These are phyloP conservation scores for Porphyrio hochstetteri DNA, from an alignment of 2,113 vertebrate species.

Conservation along the genomic window DNA sequence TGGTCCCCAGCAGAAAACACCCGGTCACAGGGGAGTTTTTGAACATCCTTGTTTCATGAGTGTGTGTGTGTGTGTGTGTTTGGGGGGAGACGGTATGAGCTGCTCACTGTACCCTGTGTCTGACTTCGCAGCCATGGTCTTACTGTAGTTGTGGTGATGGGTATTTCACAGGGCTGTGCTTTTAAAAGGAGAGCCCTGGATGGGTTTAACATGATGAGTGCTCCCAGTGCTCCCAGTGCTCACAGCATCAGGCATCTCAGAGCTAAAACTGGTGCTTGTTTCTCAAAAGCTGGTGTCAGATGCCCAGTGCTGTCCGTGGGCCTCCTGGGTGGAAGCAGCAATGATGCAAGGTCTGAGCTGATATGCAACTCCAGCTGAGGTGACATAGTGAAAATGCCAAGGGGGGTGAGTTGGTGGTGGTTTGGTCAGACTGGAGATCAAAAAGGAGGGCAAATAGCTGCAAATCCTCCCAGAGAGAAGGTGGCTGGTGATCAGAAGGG, in stretches of 20 bases:
- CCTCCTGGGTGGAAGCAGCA: background rate
- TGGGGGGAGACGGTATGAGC: background rate
- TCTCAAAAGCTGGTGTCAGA: constrained; percentile 5
- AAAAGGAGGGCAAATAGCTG: background rate
- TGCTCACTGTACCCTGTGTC: background rate
- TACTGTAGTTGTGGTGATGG: background rate
- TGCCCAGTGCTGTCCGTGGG: background rate
- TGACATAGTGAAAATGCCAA: background rate
- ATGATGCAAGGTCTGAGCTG: background rate
- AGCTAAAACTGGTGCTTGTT: background rate
- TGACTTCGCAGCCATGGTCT: background rate
- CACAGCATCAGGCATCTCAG: fast-evolving
- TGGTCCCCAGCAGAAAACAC: background rate
- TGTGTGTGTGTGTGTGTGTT: fast-evolving
- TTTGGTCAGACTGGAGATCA: background rate
- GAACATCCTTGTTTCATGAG: fast-evolving
- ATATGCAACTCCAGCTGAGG: background rate
- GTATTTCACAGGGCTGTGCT: background rate
- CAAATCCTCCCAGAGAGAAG: background rate
- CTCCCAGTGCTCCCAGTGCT: background rate
- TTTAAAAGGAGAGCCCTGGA: background rate
- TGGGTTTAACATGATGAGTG: background rate
- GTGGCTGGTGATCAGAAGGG: background rate
- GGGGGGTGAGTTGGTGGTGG: fast-evolving
- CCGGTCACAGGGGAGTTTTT: background rate